Conservation (phyloP, 2,797 vertebrate genomes). For the Phrynocephalus guinanensis region DNA sequence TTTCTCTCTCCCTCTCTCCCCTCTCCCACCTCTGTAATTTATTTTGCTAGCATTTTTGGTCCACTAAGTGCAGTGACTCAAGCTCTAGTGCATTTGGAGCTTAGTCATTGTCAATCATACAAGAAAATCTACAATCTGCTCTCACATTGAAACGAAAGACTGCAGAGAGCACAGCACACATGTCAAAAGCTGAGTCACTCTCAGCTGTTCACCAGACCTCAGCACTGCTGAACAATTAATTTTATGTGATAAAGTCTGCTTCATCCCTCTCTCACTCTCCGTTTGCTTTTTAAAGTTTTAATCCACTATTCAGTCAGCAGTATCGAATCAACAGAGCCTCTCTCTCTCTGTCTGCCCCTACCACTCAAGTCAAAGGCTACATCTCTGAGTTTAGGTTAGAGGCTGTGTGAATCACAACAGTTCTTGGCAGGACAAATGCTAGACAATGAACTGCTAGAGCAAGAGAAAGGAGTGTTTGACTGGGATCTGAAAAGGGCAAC, state of each 20-base stretch:
- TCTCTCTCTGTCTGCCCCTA: background rate
- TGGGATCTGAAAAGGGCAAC: background rate
- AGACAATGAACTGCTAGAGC: slow-evolving; percentile 38
- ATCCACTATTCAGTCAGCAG: slow-evolving; percentile 41
- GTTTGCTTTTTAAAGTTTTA: slow-evolving; percentile 53
- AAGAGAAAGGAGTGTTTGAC: slow-evolving; percentile 35
- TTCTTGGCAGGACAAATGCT: slow-evolving; percentile 51
- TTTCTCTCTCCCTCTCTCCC: background rate
- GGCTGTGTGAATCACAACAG: slow-evolving; percentile 58
- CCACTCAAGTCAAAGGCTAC: too few relatives aligned
- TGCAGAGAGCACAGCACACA: slow-evolving; percentile 66
- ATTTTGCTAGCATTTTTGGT: slow-evolving; percentile 50
- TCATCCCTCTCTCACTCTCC: slow-evolving; percentile 50
- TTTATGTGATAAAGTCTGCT: slow-evolving; percentile 63
- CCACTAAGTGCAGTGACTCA: slow-evolving; percentile 72
- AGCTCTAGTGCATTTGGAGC: slow-evolving; percentile 61
- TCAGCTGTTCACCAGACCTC: slow-evolving; percentile 73
- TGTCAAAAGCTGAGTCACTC: slow-evolving; percentile 72
- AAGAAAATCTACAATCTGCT: slow-evolving; percentile 68
- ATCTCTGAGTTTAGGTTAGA: slow-evolving; percentile 16
- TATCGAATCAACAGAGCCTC: slow-evolving; percentile 52
- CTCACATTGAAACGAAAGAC: slow-evolving; percentile 68
- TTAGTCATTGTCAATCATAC: slow-evolving; percentile 73
- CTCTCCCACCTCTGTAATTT: slow-evolving; percentile 29
- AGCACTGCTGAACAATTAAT: slow-evolving; percentile 72